These are phyloP conservation scores for Microcebus tavaratra DNA, from an alignment of 2,113 vertebrate genomes.

Conservation along the genomic window DNA sequence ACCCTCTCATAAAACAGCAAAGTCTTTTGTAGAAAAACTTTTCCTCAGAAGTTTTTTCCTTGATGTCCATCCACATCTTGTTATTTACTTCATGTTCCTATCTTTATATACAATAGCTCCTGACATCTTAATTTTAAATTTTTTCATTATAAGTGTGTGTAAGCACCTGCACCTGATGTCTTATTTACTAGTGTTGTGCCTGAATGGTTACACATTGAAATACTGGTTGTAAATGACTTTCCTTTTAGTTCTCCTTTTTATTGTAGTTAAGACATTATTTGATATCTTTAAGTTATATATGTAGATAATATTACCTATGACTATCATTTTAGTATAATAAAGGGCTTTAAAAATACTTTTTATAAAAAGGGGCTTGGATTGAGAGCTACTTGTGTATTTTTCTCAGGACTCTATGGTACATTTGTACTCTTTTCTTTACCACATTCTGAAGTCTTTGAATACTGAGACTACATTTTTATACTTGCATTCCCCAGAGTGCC, in stretches of 20 bases:
- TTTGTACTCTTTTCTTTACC: neutral
- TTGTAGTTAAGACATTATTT: neutral
- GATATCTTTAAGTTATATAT: neutral
- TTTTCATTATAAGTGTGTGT: neutral
- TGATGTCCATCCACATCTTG: neutral
- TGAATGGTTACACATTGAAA: neutral
- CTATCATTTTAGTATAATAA: slow-evolving; percentile 17
- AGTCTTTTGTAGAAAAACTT: neutral
- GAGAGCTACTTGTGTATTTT: neutral
- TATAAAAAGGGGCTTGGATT: neutral
- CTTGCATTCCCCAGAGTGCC: neutral
- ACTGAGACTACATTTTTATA: neutral
- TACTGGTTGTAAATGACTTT: neutral
- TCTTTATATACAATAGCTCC: neutral
- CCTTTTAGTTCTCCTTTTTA: slow-evolving; percentile 17
- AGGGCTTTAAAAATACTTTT: neutral
- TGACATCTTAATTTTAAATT: neutral
- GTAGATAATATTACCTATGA: neutral
- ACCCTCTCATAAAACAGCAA: neutral
- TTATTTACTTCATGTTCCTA: neutral
- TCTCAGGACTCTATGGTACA: neutral
- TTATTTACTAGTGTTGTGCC: neutral
- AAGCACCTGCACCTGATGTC: neutral
- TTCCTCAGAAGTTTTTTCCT: neutral
- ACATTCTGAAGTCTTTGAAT: neutral